phyloP scores from a whole-genome alignment of 1,140 invertebrate species.

The Oedothorax gibbosus region DNA sequence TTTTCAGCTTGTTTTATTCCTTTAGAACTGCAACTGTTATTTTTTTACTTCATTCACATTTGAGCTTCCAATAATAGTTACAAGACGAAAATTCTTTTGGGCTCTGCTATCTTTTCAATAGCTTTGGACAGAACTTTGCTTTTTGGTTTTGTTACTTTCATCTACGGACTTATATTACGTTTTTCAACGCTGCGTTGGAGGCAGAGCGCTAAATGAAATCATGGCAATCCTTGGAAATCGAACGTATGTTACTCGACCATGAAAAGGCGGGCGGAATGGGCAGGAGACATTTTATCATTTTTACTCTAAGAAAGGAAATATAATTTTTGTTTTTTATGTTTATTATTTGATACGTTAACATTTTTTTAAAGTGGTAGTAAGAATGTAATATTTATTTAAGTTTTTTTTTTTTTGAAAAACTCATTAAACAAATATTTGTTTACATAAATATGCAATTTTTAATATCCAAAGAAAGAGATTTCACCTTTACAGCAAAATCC shows the following conservation, averaged over 20 bases:
- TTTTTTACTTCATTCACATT: conserved; percentile 29
- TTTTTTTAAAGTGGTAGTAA: too few species aligned
- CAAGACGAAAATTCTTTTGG: conserved; percentile 16
- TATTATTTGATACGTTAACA: too few species aligned
- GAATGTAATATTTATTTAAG: too few species aligned
- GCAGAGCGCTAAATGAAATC: conserved; percentile 30
- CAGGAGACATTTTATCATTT: too few species aligned
- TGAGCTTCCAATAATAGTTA: conserved; percentile 35
- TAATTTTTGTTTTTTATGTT: too few species aligned
- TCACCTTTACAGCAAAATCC: too few species aligned
- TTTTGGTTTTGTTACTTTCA: too few species aligned
- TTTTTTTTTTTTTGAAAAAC: too few species aligned
- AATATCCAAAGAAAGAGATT: too few species aligned
- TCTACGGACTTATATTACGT: neutral
- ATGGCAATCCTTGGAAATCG: neutral
- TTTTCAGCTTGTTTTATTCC: conserved; percentile 45
- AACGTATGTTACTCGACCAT: conserved; percentile 27
- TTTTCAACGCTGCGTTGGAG: conserved; percentile 17
- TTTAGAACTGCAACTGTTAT: conserved; percentile 7
- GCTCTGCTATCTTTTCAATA: conserved; percentile 44
- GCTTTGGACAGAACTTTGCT: conserved; percentile 1
- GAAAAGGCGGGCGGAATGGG: conserved; percentile 13
- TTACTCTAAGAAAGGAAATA: too few species aligned
- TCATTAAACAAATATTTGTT: too few species aligned
- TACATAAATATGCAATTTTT: too few species aligned